phyloP scores from a whole-genome alignment of 2,888 invertebrate species.

The Frankliniella intonsa region DNA sequence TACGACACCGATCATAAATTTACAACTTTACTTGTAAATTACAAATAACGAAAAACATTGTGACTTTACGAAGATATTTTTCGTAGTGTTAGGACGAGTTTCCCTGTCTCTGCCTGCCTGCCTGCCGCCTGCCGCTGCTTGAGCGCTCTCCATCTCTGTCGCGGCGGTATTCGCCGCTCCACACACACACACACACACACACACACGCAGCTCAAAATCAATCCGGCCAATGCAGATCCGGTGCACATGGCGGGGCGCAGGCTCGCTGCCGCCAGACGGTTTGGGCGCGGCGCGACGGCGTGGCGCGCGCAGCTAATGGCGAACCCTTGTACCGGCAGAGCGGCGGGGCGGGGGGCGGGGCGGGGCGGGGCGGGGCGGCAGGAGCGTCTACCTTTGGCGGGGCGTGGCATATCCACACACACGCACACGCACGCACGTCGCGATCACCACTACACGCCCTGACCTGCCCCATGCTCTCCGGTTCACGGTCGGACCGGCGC shows the following conservation, averaged over 20 bases:
- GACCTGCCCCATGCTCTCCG: too few species aligned
- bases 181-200: neutral
- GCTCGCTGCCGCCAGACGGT: neutral
- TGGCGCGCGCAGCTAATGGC: neutral
- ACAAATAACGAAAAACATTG: too few species aligned
- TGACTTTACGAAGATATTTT: too few species aligned
- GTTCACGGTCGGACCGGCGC: too few species aligned
- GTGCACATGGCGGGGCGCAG: neutral
- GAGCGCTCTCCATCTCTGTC: neutral
- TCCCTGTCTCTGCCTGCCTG: neutral
- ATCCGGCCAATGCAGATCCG: neutral
- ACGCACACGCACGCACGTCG: too few species aligned
- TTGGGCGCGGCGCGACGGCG: neutral
- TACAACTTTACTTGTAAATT: too few species aligned
- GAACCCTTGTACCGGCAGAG: neutral
- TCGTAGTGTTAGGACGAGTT: too few species aligned
- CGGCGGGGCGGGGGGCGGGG: neutral
- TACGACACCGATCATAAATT: too few species aligned
- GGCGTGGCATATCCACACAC: too few species aligned
- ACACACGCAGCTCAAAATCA: neutral
- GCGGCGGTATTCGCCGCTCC: neutral
- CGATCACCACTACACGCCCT: too few species aligned
- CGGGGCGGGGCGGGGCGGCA: neutral
- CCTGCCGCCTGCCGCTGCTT: too few species aligned
- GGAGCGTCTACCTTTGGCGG: too few species aligned